Base-by-base conservation (phyloP, 2,888 invertebrate genomes). In the Parascotia fuliginaria region DNA sequence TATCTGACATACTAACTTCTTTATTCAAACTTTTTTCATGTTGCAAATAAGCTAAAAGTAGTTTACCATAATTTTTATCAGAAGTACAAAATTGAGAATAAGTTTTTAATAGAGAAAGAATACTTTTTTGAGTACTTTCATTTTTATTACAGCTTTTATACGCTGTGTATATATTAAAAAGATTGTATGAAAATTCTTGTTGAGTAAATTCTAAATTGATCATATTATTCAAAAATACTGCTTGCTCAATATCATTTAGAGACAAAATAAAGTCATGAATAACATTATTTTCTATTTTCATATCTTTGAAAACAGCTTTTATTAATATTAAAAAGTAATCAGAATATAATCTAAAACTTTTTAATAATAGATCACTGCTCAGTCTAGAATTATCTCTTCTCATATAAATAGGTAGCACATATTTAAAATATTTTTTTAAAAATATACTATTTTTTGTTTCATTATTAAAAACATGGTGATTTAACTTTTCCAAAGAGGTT, bases 1-100 rank as follows among this genome's bases (percentile, higher is more conserved):
- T n/a, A 0, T 31, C n/a, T 3, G 39, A 14, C 2, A 46, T 29
- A 42, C 74, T 55, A 1, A 52, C 39, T 1, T 24, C 2, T 9
- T 42, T 12, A 7, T 64, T 60, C 0, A 57, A 24, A n/a, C 11
- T 34, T n/a, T 75, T 82, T 24, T 76, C 73, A 1, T 62, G 51
- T 55, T 88, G 83, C 9, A 90, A 50, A 61, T 61, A 88, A 0
- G 65, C 38, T 0, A 88, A 48, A 3, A 90, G 54, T 0, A 89
- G 50, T 6, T 77, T 66, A 0, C 90, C 90, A 68, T 77, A 91
- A 3, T 71, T 77, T 37, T 77, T 83, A 24, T 90, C 78, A 0
- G 46, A 53, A 0, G 19, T 19, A 60, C 83, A 87, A 9, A 16
- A 11, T 0, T 63, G 16, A 0, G 70, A 56, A 34, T 70, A 51